Percentiles rank a stretch among this genome's conserved stretches.
These are phyloP conservation scores for Emys orbicularis DNA, from an alignment of 2,797 vertebrate genomes.

Conservation along the genomic window DNA sequence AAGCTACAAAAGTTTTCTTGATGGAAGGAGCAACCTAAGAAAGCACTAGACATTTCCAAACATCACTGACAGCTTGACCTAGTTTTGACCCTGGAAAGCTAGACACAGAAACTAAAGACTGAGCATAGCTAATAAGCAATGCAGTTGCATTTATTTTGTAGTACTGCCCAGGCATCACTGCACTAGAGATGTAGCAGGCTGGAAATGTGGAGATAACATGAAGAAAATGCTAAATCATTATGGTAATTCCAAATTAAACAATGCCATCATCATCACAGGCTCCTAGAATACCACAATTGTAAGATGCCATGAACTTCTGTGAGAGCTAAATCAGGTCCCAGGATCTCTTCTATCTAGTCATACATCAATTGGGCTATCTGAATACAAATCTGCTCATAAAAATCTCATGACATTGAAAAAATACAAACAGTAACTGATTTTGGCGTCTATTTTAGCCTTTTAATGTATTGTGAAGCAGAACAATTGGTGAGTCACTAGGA, in stretches of 20 bases:
- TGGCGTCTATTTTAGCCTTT: neutral
- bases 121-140: neutral
- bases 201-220: neutral
- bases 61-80: neutral
- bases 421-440: neutral
- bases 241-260: neutral
- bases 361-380: neutral
- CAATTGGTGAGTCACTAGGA: neutral
- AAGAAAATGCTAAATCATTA: accelerated
- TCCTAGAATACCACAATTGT: neutral
- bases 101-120: neutral
- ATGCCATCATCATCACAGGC: neutral
- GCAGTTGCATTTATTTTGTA: neutral
- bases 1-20: neutral
- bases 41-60: neutral
- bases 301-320: neutral
- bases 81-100: neutral
- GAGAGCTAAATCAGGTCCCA: neutral
- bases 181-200: neutral
- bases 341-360: neutral
- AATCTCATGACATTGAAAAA: neutral
- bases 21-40: neutral
- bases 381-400: neutral
- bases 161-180: neutral
- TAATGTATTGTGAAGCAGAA: neutral